Base-by-base conservation (phyloP, 2,113 vertebrate species). In the Platanista minor region DNA sequence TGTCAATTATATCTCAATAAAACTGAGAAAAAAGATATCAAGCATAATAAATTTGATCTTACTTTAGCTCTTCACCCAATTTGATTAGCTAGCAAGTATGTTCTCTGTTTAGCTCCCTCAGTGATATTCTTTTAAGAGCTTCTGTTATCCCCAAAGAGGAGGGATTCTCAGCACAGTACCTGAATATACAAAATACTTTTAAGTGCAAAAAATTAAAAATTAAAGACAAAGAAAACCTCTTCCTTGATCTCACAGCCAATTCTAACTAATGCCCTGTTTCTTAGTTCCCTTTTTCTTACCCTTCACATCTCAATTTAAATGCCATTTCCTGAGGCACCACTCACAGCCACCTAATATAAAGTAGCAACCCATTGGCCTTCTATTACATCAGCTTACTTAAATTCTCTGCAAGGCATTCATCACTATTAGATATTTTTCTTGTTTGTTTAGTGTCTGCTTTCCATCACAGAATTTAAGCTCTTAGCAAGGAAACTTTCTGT, bases 361-460 rank as follows among this genome's bases (percentile, higher is more conserved):
- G 61, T 12, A 77, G 25, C 27, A 23, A 78, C 25, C 21, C 54
- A 31, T 8, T 86, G 43, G 82, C 27, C 77, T 71, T 12, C 59
- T 91, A 9, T 75, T 80, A 62, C 4, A 57, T 69, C 9, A 72
- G 54, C 8, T 91, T 57, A 82, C 78, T 90, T 64, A 96, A 69
- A 57, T 82, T 91, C 52, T 77, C 78, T 61, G 61, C n/a, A 91
- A 95, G 57, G 10, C 31, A 17, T 91, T 84, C 39, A 87, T 92
- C 61, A 72, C 31, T 66, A 67, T 80, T 75, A 49, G 61, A 57
- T 75, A 61, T 46, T 66, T 96, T 94, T 91, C 59, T 91, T 87
- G 64, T 87, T 87, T 83, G 29, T 85, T 95, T 92, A 85, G 25
- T 83, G 8, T 87, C 97, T 93, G 41, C 39, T 95, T 94, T 49